A percentile compares a stretch with the other conserved stretches of the same genome.
phyloP scores from a whole-genome alignment of 1,140 invertebrate genomes.

The Drosophila ercepeae region DNA sequence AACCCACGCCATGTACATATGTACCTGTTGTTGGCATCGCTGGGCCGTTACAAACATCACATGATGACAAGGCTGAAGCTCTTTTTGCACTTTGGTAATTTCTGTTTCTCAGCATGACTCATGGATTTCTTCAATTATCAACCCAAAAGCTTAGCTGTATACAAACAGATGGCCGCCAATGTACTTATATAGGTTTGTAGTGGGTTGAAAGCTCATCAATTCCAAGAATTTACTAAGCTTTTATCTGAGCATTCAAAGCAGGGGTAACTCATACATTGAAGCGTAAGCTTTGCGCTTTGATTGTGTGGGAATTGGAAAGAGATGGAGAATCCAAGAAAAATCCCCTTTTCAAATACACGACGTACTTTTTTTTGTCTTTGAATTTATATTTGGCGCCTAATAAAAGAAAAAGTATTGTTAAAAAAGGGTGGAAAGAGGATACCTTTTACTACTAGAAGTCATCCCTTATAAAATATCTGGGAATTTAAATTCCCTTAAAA shows the following conservation, averaged over 20 bases:
- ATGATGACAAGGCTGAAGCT: slow-evolving; percentile 41
- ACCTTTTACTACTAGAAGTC: background rate
- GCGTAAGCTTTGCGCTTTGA: slow-evolving; percentile 9
- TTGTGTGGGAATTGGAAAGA: slow-evolving; percentile 20
- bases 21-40: slow-evolving; percentile 14
- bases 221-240: slow-evolving; percentile 48
- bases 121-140: slow-evolving; percentile 59
- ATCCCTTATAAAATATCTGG: background rate
- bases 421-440: background rate
- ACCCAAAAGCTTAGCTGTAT: slow-evolving; percentile 16
- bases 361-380: slow-evolving; percentile 21
- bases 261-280: slow-evolving; percentile 24
- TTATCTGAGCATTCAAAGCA: slow-evolving; percentile 49
- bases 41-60: slow-evolving; percentile 61
- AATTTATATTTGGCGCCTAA: background rate
- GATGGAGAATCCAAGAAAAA: slow-evolving; percentile 4
- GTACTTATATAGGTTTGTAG: slow-evolving; percentile 10
- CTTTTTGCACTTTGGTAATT: slow-evolving; percentile 46
- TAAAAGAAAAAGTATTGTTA: background rate
- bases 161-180: background rate
- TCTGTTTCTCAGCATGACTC: slow-evolving; percentile 70
- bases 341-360: slow-evolving; percentile 21
- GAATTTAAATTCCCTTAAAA: background rate
- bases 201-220: slow-evolving; percentile 30
- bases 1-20: slow-evolving; percentile 3